Evolutionary conservation across 2,888 invertebrate genomes (phyloP).

Genomic region (Dendrolimus houi): DNA sequence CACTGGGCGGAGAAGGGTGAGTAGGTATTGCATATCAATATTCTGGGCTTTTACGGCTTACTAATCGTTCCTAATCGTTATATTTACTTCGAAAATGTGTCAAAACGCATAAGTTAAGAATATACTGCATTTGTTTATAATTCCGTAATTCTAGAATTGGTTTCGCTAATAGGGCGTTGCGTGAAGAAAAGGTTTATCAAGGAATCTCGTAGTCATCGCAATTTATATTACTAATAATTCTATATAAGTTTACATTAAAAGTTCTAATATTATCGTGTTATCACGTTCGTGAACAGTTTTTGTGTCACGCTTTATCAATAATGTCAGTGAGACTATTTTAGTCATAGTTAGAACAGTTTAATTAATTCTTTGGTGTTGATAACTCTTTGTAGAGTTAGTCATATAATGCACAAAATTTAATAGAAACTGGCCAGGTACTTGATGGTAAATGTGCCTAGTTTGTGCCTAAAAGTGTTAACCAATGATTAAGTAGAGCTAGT

Average conservation of each 20-base stretch:
- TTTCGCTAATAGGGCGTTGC: constrained; percentile 52
- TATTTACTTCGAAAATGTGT: neutral
- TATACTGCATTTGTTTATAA: neutral
- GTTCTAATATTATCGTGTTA: too few relatives aligned
- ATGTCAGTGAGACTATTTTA: neutral
- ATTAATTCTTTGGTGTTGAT: too few relatives aligned
- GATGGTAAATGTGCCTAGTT: too few relatives aligned
- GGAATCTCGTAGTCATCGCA: constrained; percentile 35
- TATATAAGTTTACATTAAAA: too few relatives aligned
- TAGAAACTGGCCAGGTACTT: too few relatives aligned
- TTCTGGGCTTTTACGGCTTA: constrained; percentile 32
- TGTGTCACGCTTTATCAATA: constrained; percentile 2
- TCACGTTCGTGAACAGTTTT: too few relatives aligned
- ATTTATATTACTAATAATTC: neutral
- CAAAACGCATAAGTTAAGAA: neutral
- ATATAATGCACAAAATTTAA: too few relatives aligned
- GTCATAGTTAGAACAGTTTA: too few relatives aligned
- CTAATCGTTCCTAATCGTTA: constrained; percentile 12
- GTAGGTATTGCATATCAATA: constrained; percentile 49
- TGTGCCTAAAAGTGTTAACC: too few relatives aligned
- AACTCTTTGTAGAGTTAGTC: too few relatives aligned
- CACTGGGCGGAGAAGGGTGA: constrained; percentile 62
- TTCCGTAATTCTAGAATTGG: neutral
- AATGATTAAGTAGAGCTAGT: too few relatives aligned
- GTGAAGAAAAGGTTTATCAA: constrained; percentile 47